Conservation (phyloP, 1,140 invertebrate species). For the Radopholus similis region DNA sequence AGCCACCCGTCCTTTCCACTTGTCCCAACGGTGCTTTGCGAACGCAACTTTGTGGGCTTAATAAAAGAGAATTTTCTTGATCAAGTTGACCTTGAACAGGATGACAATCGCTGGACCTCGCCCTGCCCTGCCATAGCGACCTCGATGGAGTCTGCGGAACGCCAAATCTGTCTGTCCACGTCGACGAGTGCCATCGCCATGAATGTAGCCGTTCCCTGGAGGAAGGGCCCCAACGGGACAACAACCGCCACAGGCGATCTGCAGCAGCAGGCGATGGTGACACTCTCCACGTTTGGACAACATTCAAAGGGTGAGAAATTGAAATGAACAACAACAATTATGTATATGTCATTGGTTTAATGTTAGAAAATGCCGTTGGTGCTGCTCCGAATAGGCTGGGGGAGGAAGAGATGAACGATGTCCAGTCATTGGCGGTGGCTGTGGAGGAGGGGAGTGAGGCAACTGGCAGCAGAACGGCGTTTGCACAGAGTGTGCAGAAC, state of each 20-base stretch:
- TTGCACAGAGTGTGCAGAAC: neutral
- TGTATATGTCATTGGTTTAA: neutral
- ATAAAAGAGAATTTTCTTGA: neutral
- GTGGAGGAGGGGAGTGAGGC: neutral
- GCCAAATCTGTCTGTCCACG: conserved; percentile 9
- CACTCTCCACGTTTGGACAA: conserved; percentile 2
- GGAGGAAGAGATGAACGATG: neutral
- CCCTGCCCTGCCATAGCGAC: neutral
- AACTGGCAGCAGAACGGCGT: neutral
- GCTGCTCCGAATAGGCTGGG: neutral
- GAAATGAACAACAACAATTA: neutral
- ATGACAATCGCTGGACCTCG: neutral
- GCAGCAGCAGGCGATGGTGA: neutral
- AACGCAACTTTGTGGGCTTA: conserved; percentile 14
- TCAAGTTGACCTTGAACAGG: too few relatives aligned
- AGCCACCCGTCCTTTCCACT: neutral
- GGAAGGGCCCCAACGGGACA: neutral
- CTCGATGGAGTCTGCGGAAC: neutral
- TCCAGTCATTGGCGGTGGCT: neutral
- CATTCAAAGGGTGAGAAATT: neutral
- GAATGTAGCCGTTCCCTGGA: neutral
- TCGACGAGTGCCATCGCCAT: conserved; percentile 2
- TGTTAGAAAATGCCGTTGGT: neutral
- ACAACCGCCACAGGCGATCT: neutral
- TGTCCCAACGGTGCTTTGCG: neutral